Evolutionary conservation across 2,888 invertebrate species (phyloP).

Genomic region (Anthophora plumipes): DNA sequence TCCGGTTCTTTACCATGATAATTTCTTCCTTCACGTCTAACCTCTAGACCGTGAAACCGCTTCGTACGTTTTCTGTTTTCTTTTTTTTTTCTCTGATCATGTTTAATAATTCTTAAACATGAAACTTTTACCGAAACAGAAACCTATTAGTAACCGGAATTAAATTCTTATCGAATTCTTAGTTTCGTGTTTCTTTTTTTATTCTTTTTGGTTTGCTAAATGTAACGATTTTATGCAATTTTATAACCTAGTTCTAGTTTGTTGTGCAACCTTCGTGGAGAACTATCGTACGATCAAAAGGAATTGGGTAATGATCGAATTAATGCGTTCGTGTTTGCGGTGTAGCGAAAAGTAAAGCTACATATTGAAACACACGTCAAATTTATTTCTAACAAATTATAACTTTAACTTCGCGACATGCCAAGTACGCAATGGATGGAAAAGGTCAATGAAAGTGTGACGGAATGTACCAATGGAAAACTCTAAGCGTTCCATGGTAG

Average conservation of each 20-base stretch:
- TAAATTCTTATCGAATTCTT: not conserved
- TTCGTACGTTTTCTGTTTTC: not conserved
- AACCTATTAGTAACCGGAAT: not conserved
- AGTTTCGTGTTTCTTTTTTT: not conserved
- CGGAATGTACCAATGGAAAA: slow-evolving; percentile 15
- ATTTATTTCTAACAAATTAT: not conserved
- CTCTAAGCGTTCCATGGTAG: not conserved
- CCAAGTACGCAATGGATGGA: not conserved
- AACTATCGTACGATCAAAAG: not conserved
- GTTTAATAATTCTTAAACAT: slow-evolving; percentile 8
- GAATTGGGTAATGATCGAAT: not conserved
- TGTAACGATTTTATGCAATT: not conserved
- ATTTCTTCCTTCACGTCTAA: slow-evolving; percentile 7
- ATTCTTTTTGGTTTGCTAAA: no score
- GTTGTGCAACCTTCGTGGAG: not conserved
- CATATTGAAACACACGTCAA: not conserved
- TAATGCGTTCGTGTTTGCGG: not conserved
- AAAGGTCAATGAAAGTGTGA: slow-evolving; percentile 29
- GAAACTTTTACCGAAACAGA: not conserved
- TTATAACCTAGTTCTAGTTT: not conserved
- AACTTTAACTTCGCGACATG: not conserved
- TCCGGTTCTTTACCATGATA: not conserved
- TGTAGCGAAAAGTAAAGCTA: not conserved
- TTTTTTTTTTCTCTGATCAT: not conserved
- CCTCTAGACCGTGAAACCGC: slow-evolving; percentile 30